A percentile compares a stretch with the other conserved stretches of the same genome.
Conservation (phyloP, 2,797 vertebrate species). For the Sebastes nivosus region DNA sequence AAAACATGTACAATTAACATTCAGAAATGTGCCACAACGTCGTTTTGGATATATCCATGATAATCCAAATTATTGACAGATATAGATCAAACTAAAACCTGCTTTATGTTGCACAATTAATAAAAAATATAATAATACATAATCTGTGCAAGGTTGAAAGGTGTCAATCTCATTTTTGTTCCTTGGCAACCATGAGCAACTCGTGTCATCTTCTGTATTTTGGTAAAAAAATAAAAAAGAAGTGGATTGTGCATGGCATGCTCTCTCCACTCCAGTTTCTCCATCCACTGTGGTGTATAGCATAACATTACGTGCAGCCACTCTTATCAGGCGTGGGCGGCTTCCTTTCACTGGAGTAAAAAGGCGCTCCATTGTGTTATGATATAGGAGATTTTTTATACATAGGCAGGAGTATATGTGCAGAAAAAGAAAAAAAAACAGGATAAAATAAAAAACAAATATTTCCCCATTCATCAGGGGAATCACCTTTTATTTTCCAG, state of each 20-base stretch:
- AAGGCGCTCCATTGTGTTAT: slow-evolving; percentile 21
- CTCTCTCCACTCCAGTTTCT: slow-evolving; percentile 18
- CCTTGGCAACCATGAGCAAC: slow-evolving; percentile 33
- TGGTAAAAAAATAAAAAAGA: background rate
- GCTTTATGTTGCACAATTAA: too few relatives aligned
- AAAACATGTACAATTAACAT: background rate
- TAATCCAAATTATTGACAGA: too few relatives aligned
- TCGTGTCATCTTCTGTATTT: background rate
- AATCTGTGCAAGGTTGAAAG: too few relatives aligned
- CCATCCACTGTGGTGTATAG: slow-evolving; percentile 6
- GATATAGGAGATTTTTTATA: slow-evolving; percentile 1
- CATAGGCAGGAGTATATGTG: background rate
- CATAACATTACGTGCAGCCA: slow-evolving; percentile 33
- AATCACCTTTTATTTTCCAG: slow-evolving; percentile 19
- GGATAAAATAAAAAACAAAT: background rate
- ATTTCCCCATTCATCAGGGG: background rate
- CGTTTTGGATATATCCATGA: too few relatives aligned
- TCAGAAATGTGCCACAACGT: too few relatives aligned
- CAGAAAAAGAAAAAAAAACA: background rate
- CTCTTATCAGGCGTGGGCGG: slow-evolving; percentile 24
- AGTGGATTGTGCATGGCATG: background rate
- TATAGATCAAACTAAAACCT: too few relatives aligned
- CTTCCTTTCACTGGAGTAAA: slow-evolving; percentile 19
- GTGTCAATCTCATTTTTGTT: slow-evolving; percentile 3
- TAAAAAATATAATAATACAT: too few relatives aligned